Evolutionary conservation across 1,140 invertebrate species (phyloP), one percentile per base, ranked within the genome.

Genomic region (Telenomus remus): DNA sequence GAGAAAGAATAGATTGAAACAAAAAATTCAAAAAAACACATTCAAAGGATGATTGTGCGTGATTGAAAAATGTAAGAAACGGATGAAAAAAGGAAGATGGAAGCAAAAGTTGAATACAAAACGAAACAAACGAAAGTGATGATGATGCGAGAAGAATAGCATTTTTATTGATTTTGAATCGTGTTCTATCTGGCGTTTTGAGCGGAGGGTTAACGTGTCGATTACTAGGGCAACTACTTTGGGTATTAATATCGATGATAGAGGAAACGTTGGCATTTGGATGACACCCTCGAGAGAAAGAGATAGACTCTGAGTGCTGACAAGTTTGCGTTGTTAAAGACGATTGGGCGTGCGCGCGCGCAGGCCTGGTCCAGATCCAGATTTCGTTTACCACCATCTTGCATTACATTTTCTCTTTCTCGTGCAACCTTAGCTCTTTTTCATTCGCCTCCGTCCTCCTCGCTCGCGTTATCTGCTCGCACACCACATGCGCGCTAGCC

Each of bases 351-450:
- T 10, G 15, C 69, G 75, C 64, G 64, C 75, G 69, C 69, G 76
- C 76, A 72, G 44, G 47, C 55, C 47, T 78, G 76, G 76, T 78
- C 76, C 76, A 78, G 76, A 78, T 78, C 60, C 70, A 74, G 70
- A 78, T 78, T 74, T 78, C 70, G 69, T 78, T 78, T 66, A 71
- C 65, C 70, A 70, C 76, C 76, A 78, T 78, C 70, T 78, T 80
- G 80, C 78, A 78, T 74, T 80, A 81, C 79, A 81, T 83, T 85
- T 84, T 79, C 82, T 80, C 80, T 76, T 81, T 82, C 76, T 78
- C 70, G 42, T 73, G 64, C 61, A 80, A 79, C 79, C 78, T 71
- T 69, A 71, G 74, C 56, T 78, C 59, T 73, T 68, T 79, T 68
- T 78, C 74, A 49, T 69, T 70, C 57, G 33, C 60, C 37, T 65